Conservation (phyloP, 2,888 invertebrate genomes). For the Erebia palarica region DNA sequence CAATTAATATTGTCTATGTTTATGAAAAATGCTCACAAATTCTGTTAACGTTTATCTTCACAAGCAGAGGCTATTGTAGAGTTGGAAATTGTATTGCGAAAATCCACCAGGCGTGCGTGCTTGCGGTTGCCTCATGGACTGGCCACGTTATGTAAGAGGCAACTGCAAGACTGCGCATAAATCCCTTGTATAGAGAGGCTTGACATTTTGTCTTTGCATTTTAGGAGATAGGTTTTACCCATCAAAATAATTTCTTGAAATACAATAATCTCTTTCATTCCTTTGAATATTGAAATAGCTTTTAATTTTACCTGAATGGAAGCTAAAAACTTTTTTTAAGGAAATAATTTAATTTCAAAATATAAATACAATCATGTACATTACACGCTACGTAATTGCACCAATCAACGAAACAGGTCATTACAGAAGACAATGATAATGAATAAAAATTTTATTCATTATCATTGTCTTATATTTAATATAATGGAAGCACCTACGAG, state of each 20-base stretch:
- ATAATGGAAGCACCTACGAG: background rate
- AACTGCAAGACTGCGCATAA: conserved; percentile 1
- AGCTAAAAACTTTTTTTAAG: background rate
- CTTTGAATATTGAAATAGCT: too few relatives aligned
- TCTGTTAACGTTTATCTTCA: background rate
- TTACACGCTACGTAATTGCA: background rate
- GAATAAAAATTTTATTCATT: too few relatives aligned
- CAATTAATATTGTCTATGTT: too few relatives aligned
- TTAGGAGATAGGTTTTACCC: background rate
- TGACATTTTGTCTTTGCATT: conserved; percentile 13
- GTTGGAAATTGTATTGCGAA: conserved; percentile 31
- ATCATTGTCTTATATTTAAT: too few relatives aligned
- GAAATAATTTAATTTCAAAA: background rate
- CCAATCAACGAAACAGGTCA: background rate
- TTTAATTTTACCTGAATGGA: too few relatives aligned
- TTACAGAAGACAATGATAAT: background rate
- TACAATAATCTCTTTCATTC: too few relatives aligned
- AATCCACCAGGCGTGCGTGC: conserved; percentile 25
- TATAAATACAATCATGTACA: background rate
- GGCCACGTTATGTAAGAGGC: conserved; percentile 33
- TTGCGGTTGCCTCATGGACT: conserved; percentile 26
- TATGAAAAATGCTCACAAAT: background rate
- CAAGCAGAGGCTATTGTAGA: conserved; percentile 27
- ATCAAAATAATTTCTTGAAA: too few relatives aligned
- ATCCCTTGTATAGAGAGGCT: background rate